Base-by-base conservation (phyloP, 2,888 invertebrate genomes). In the Eueremaeus valkanovi region DNA sequence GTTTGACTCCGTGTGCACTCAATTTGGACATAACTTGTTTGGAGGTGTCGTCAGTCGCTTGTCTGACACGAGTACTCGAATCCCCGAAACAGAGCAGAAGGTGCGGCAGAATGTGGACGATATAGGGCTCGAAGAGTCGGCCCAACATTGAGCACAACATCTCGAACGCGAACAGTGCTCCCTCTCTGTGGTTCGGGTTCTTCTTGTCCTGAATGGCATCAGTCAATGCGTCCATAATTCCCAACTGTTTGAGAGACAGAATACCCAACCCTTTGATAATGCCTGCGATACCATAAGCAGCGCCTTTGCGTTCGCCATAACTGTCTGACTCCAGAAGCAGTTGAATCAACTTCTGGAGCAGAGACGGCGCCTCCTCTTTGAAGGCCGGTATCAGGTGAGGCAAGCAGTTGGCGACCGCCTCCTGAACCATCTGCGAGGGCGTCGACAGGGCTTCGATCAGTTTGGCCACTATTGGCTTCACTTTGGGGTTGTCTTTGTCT, bases 391-490 rank as follows among this genome's bases (percentile, higher is more conserved):
- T 93, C 77, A 99, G 85, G 81, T 93, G 92, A 0, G 97, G 95
- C 78, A 99, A 86, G 82, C 98, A 99, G 84, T 95, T 93, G 63
- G 96, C 93, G 0, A 98, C 97, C 0, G 98, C 93, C 85, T 96
- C 95, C 87, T 99, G 98, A 0, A 98, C 95, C 89, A 93, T 93
- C 83, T 98, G 96, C 51, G 97, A 96, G 16, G 99, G 99, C 51
- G 98, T 99, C 45, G 92, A 92, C 5, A 99, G 86, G 0, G 97
- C 93, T 73, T 92, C 90, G 73, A 99, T 89, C 66, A 99, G 86
- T 76, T 96, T 88, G 80, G 90, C 88, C 11, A 98, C 91, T 81
- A 99, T 98, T n/a, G 97, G 95, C 82, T 92, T 91, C 80, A 97
- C 91, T 81, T 94, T 87, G 3, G 89, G 88, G 85, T 97, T 95